Base-by-base conservation (phyloP, 1,140 invertebrate genomes). In the Drosophila miranda region DNA sequence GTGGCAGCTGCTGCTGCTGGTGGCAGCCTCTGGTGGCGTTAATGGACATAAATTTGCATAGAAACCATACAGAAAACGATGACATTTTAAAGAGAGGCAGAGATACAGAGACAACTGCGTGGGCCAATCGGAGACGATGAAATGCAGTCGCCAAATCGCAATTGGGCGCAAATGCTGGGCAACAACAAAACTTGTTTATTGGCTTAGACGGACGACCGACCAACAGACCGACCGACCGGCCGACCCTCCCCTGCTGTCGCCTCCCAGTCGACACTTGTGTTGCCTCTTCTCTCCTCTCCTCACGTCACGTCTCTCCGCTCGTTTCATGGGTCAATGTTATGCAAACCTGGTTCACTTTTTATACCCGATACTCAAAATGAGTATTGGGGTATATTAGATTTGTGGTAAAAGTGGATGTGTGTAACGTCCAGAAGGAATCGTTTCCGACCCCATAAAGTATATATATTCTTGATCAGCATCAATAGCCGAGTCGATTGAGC, bases 291-390 rank as follows among this genome's bases (percentile, higher is more conserved):
- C n/a, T n/a, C n/a, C n/a, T n/a, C n/a, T n/a, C n/a, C n/a, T n/a
- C n/a, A n/a, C n/a, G n/a, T n/a, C n/a, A n/a, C n/a, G n/a, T n/a
- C n/a, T n/a, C 41, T 58, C 8, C 56, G 16, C 38, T 34, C 9
- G 43, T 34, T 62, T 67, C 64, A 62, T 86, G 82, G 82, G 82
- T 86, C 82, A 86, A 86, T 86, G 82, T 86, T 86, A 86, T 86
- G 82, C 87, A 86, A 86, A 87, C 82, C 78, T 86, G 82, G 82
- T 86, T 86, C 82, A 86, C 82, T 87, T 86, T 86, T 81, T 56
- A n/a, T n/a, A n/a, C n/a, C n/a, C n/a, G n/a, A n/a, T n/a, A n/a
- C n/a, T n/a, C n/a, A n/a, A n/a, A n/a, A n/a, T n/a, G n/a, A n/a
- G n/a, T n/a, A n/a, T n/a, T n/a, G n/a, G n/a, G n/a, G n/a, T n/a